Percentiles rank a stretch among this genome's conserved stretches.
Conservation (phyloP, 2,888 invertebrate genomes). For the Thera britannica region DNA sequence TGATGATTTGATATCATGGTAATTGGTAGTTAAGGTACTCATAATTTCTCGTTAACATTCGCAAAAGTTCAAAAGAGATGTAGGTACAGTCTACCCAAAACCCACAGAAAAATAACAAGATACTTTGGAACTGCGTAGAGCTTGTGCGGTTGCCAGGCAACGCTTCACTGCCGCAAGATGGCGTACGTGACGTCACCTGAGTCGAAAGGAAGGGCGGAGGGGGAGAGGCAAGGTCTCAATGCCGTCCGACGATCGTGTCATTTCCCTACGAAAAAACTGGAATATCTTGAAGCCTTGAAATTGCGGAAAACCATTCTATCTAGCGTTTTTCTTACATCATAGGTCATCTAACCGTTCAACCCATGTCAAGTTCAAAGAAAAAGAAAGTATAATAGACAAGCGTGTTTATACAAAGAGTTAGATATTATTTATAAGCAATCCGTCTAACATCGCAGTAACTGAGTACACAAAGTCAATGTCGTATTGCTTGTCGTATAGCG, state of each 20-base stretch:
- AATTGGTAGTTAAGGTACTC: too few species aligned
- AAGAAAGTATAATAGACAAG: conserved; percentile 58
- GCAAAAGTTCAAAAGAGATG: too few species aligned
- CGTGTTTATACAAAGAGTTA: conserved; percentile 13
- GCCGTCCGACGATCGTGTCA: conserved; percentile 73
- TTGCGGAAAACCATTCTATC: conserved; percentile 54
- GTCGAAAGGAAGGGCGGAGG: conserved; percentile 45
- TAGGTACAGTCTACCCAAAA: background rate
- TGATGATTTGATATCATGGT: too few species aligned
- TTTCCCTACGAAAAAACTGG: conserved; percentile 79
- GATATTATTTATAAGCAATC: conserved; percentile 18
- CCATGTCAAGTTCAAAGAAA: conserved; percentile 75
- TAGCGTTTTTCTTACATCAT: conserved; percentile 51
- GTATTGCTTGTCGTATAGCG: conserved; percentile 10
- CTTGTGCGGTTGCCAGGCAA: conserved; percentile 77
- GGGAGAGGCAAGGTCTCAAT: conserved; percentile 69
- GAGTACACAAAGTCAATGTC: conserved; percentile 57
- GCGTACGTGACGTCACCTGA: conserved; percentile 79
- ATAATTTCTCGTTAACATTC: too few species aligned
- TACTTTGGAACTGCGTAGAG: conserved; percentile 58
- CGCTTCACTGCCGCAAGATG: conserved; percentile 79
- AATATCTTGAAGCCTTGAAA: conserved; percentile 72
- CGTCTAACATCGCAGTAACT: conserved; percentile 36
- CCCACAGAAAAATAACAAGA: conserved; percentile 24
- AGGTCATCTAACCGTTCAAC: conserved; percentile 52